These are phyloP conservation scores for Reticulitermes lucifugus DNA, from an alignment of 2,888 invertebrate genomes.

Conservation along the genomic window DNA sequence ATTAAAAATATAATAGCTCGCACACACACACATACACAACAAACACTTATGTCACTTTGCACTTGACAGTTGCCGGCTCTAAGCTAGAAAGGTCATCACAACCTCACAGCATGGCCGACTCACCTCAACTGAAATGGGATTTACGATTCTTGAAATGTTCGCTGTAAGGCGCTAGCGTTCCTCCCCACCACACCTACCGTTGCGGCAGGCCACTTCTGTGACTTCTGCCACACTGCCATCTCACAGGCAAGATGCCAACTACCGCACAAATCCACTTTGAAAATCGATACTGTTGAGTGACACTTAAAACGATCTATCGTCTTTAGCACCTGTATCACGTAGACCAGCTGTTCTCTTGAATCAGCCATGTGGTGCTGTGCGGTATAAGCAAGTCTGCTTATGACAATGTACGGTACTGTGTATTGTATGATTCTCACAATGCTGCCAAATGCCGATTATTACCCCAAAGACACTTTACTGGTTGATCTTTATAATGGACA, in stretches of 20 bases:
- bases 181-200: not conserved
- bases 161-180: constrained; percentile 23
- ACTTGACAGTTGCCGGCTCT: constrained; percentile 39
- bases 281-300: constrained; percentile 3
- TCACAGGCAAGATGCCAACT: not conserved
- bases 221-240: not conserved
- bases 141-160: not conserved
- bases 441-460: too few species aligned
- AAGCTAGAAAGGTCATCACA: not conserved
- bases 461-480: too few species aligned
- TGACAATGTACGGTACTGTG: too few species aligned
- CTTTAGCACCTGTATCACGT: not conserved
- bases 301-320: not conserved
- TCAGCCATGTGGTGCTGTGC: too few species aligned
- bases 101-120: constrained; percentile 51
- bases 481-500: too few species aligned
- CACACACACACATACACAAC: constrained; percentile 19
- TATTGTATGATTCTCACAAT: too few species aligned
- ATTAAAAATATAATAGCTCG: constrained; percentile 35
- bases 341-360: too few species aligned
- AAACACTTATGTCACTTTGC: constrained; percentile 35
- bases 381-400: too few species aligned
- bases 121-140: constrained; percentile 46
- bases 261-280: not conserved
- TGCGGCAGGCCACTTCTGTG: not conserved